Conservation (phyloP, 1,140 invertebrate species). For the Ectropis grisescens region DNA sequence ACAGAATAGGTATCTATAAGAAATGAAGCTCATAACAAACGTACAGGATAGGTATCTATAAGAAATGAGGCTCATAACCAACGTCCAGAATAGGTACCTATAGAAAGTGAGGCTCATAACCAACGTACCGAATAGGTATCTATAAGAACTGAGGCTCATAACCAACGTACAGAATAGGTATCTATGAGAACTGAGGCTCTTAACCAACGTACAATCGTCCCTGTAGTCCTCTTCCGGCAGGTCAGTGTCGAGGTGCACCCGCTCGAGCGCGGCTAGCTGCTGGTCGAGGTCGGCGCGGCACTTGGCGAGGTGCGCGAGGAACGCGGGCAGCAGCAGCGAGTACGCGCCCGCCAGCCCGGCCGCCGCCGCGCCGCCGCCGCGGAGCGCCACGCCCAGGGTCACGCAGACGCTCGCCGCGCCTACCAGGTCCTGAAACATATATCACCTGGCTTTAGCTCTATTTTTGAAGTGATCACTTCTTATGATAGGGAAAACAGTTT, state of each 20-base stretch:
- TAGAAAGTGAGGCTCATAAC: too few species aligned
- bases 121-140: too few species aligned
- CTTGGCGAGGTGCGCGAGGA: constrained; percentile 86
- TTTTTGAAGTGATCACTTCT: too few species aligned
- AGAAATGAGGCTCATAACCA: too few species aligned
- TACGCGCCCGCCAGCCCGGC: constrained; percentile 84
- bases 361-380: constrained; percentile 72
- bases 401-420: constrained; percentile 83
- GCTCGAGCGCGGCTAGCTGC: constrained; percentile 83
- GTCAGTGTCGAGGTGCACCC: constrained; percentile 75
- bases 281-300: constrained; percentile 84
- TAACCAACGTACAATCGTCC: constrained; percentile 63
- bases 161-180: too few species aligned
- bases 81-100: too few species aligned
- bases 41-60: too few species aligned
- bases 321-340: constrained; percentile 84
- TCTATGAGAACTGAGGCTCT: too few species aligned
- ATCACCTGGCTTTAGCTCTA: too few species aligned
- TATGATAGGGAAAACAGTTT: neutral
- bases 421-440: constrained; percentile 79
- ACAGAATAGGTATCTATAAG: too few species aligned
- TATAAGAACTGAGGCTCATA: too few species aligned
- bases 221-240: constrained; percentile 72
- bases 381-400: constrained; percentile 76
- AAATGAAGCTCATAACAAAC: too few species aligned